A percentile compares a stretch with the other conserved stretches of the same genome.
Evolutionary conservation across 64 coral and sea anemone genomes (phyloP).

Genomic region (Catalaphyllia jardinei): DNA sequence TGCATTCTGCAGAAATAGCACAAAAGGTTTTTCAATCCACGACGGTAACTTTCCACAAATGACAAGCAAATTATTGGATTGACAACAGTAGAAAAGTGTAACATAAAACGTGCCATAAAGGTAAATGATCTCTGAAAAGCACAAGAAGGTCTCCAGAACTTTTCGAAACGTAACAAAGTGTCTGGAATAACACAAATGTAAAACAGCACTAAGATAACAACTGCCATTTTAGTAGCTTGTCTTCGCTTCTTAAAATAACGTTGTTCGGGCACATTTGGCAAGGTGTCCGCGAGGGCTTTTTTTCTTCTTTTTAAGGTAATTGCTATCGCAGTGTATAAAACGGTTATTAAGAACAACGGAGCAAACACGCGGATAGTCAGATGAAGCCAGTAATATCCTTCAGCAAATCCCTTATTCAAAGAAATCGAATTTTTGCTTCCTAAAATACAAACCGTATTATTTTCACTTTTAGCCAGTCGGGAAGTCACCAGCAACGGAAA

Average conservation of each 20-base stretch:
- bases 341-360: neutral
- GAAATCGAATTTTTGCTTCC: neutral
- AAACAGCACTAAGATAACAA: neutral
- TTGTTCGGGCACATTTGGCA: neutral
- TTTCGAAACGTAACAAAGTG: neutral
- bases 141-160: neutral
- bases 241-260: neutral
- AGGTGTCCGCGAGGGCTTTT: neutral
- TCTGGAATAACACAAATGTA: constrained; percentile 10
- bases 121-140: neutral
- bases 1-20: too few relatives aligned
- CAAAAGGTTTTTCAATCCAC: too few relatives aligned
- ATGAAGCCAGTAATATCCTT: neutral
- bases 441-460: neutral
- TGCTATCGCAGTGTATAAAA: constrained; percentile 2
- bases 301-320: neutral
- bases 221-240: neutral
- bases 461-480: too few relatives aligned
- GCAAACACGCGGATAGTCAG: neutral
- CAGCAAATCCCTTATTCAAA: neutral
- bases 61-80: constrained; percentile 9
- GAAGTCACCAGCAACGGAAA: too few relatives aligned
- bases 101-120: too few relatives aligned
- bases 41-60: neutral
- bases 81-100: neutral